These are phyloP conservation scores for Ophion ellenae DNA, from an alignment of 2,888 invertebrate genomes.

Conservation along the genomic window DNA sequence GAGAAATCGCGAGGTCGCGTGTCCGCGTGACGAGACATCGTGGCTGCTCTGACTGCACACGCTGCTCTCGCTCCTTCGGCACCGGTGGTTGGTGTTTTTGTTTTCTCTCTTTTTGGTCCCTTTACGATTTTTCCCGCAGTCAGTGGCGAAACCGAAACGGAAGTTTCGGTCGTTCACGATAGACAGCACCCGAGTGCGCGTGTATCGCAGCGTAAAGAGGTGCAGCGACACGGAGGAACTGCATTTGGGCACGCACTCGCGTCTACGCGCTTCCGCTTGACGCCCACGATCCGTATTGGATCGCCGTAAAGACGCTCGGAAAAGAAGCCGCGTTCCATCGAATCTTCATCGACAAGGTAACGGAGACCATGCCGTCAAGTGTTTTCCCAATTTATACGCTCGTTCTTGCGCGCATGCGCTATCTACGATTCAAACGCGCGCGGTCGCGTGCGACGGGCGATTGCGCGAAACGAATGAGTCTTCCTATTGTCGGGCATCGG, in stretches of 20 bases:
- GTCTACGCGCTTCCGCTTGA: not conserved
- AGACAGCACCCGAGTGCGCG: not conserved
- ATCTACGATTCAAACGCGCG: no score
- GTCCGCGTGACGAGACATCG: constrained; percentile 8
- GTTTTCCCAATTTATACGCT: no score
- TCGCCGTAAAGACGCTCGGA: no score
- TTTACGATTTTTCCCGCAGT: not conserved
- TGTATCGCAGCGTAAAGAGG: no score
- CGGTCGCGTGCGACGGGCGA: no score
- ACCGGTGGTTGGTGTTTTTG: not conserved
- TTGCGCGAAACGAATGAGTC: no score
- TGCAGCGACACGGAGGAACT: constrained; percentile 14
- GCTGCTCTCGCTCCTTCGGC: constrained; percentile 23
- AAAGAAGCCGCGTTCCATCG: no score
- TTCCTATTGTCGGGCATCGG: no score
- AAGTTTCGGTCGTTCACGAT: constrained; percentile 6
- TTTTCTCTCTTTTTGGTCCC: not conserved
- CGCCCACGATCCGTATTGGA: no score
- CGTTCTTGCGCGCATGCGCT: no score
- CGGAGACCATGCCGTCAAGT: no score
- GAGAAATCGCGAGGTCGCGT: constrained; percentile 36
- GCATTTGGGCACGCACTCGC: constrained; percentile 32
- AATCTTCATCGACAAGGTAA: no score
- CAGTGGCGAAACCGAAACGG: not conserved
- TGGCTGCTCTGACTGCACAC: constrained; percentile 9